Conservation (phyloP, 2,113 vertebrate species). For the Dasyurus viverrinus region DNA sequence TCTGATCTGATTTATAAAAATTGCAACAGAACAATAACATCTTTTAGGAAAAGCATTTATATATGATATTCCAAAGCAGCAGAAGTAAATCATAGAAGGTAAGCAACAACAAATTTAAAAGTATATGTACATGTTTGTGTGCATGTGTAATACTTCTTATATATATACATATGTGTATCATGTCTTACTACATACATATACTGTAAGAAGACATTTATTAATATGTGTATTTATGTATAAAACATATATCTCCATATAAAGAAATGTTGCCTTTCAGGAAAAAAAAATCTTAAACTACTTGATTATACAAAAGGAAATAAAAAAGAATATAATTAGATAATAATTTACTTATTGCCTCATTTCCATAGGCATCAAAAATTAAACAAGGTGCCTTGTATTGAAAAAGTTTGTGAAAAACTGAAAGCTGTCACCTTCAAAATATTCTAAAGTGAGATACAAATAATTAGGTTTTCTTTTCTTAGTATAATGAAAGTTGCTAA, state of each 20-base stretch:
- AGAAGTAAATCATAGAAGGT: conserved; percentile 39
- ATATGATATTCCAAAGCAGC: conserved; percentile 19
- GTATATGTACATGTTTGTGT: too few relatives aligned
- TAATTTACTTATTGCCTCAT: conserved; percentile 64
- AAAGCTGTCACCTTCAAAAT: conserved; percentile 58
- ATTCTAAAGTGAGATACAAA: conserved; percentile 62
- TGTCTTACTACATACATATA: not conserved
- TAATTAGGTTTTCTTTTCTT: conserved; percentile 63
- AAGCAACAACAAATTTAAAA: conserved; percentile 47
- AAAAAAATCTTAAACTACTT: conserved; percentile 50
- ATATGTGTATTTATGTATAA: not conserved
- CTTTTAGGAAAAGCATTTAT: conserved; percentile 56
- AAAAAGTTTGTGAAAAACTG: conserved; percentile 26
- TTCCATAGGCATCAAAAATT: conserved; percentile 61
- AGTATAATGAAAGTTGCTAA: conserved; percentile 62
- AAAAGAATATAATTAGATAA: conserved; percentile 48
- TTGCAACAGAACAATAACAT: conserved; percentile 44
- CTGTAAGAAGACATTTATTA: not conserved
- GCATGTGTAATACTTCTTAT: too few relatives aligned
- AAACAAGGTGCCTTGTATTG: conserved; percentile 43
- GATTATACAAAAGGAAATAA: conserved; percentile 53
- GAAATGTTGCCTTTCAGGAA: conserved; percentile 28
- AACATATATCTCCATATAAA: not conserved
- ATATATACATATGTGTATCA: not conserved
- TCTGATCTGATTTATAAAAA: conserved; percentile 51